These are phyloP conservation scores for Euplagia quadripunctaria DNA, from an alignment of 2,888 invertebrate species.

Conservation along the genomic window DNA sequence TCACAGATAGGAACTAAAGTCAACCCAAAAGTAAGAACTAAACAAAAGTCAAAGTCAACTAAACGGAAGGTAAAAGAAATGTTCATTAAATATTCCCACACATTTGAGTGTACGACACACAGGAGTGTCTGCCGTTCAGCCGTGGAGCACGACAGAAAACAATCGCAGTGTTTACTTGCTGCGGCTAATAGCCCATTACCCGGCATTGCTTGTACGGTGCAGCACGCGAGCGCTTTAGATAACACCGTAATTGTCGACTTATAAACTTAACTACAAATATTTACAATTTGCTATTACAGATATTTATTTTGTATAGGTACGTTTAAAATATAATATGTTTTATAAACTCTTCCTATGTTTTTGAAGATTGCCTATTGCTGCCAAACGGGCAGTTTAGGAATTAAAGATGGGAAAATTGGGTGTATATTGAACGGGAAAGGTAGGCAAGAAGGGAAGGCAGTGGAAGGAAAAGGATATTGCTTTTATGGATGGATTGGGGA, in stretches of 20 bases:
- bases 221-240: slow-evolving; percentile 45
- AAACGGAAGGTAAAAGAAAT: background rate
- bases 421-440: too few relatives aligned
- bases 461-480: too few relatives aligned
- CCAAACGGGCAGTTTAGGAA: too few relatives aligned
- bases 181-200: slow-evolving; percentile 69
- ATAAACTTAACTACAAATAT: slow-evolving; percentile 12
- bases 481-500: too few relatives aligned
- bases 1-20: background rate
- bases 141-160: slow-evolving; percentile 64
- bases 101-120: slow-evolving; percentile 6
- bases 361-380: too few relatives aligned
- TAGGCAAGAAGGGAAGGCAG: too few relatives aligned
- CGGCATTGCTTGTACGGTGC: slow-evolving; percentile 40
- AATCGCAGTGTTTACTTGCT: slow-evolving; percentile 69
- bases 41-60: too few relatives aligned
- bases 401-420: too few relatives aligned
- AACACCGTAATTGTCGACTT: slow-evolving; percentile 34
- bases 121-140: slow-evolving; percentile 18
- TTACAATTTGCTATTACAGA: background rate
- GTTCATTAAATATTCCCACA: background rate
- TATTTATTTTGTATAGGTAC: background rate
- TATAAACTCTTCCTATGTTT: too few relatives aligned
- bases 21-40: background rate
- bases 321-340: background rate